Percentiles rank a stretch among this genome's conserved stretches.
These are phyloP conservation scores for Sinosuthora webbiana DNA, from an alignment of 2,113 vertebrate species.

Conservation along the genomic window DNA sequence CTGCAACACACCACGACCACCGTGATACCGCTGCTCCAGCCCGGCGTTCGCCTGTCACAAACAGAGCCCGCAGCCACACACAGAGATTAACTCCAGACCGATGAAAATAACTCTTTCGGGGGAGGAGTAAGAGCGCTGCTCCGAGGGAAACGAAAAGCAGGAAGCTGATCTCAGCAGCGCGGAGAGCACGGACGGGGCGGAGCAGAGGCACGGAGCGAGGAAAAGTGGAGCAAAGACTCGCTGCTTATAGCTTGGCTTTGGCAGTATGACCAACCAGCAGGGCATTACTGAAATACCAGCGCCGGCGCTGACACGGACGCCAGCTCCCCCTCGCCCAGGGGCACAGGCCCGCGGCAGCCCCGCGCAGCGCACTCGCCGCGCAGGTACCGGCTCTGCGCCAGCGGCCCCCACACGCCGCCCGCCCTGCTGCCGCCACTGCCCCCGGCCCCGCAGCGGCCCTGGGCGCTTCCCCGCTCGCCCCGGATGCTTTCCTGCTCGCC, in stretches of 20 bases:
- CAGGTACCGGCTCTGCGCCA: not conserved
- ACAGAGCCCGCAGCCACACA: not conserved
- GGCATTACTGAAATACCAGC: not conserved
- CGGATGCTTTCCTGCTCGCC: not conserved
- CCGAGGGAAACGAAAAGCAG: slow-evolving; percentile 65
- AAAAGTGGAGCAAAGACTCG: slow-evolving; percentile 41
- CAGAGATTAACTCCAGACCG: slow-evolving; percentile 29
- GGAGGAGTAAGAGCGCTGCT: slow-evolving; percentile 45
- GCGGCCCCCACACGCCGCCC: not conserved
- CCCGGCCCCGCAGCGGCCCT: not conserved
- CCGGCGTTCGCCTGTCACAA: not conserved
- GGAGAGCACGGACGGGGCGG: slow-evolving; percentile 69
- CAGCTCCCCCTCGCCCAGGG: not conserved
- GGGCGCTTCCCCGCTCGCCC: not conserved
- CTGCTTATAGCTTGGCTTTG: slow-evolving; percentile 32
- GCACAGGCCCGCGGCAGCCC: not conserved
- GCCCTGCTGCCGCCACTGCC: not conserved
- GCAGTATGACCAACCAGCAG: not conserved
- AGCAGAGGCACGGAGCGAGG: slow-evolving; percentile 56
- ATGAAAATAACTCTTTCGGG: slow-evolving; percentile 59
- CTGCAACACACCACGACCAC: slow-evolving; percentile 42
- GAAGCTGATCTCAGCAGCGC: slow-evolving; percentile 76
- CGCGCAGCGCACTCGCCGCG: not conserved
- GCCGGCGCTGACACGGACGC: not conserved
- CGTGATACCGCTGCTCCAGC: slow-evolving; percentile 4